Percentiles rank a stretch among this genome's conserved stretches.
These are phyloP conservation scores for Bombus impatiens DNA, from an alignment of 1,140 invertebrate species.

Conservation along the genomic window DNA sequence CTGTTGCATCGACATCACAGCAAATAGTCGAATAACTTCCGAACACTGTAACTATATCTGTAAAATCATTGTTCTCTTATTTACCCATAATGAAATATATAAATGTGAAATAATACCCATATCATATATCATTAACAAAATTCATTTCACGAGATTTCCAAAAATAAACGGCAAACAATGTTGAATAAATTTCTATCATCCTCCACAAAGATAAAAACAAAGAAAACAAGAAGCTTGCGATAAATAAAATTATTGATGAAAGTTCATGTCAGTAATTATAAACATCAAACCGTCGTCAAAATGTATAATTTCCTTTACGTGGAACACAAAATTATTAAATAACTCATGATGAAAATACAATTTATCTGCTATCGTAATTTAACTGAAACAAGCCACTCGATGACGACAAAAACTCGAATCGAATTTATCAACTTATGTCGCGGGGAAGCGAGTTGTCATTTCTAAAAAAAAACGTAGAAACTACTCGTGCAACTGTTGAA, in stretches of 20 bases:
- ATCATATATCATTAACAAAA: not conserved
- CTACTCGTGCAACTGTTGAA: not conserved
- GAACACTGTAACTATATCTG: constrained; percentile 28
- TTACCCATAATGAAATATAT: not conserved
- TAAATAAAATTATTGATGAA: not conserved
- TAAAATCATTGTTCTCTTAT: not conserved
- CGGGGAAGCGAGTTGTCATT: constrained; percentile 9
- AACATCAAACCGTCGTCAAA: not conserved
- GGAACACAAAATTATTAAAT: not conserved
- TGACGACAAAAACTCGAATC: not conserved
- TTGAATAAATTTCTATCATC: not conserved
- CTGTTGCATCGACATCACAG: constrained; percentile 89
- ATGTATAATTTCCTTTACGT: not conserved
- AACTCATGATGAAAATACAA: not conserved
- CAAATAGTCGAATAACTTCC: not conserved
- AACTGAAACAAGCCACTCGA: not conserved
- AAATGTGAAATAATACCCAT: not conserved
- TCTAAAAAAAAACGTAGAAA: not conserved
- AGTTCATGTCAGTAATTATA: not conserved
- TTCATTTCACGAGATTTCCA: not conserved
- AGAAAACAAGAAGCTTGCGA: not conserved
- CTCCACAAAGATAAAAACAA: not conserved
- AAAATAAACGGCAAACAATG: not conserved
- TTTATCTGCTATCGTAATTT: not conserved
- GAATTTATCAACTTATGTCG: not conserved